Evolutionary conservation across 1,140 invertebrate genomes (phyloP), one percentile per base, ranked within the genome.

Genomic region (Papilio xuthus): DNA sequence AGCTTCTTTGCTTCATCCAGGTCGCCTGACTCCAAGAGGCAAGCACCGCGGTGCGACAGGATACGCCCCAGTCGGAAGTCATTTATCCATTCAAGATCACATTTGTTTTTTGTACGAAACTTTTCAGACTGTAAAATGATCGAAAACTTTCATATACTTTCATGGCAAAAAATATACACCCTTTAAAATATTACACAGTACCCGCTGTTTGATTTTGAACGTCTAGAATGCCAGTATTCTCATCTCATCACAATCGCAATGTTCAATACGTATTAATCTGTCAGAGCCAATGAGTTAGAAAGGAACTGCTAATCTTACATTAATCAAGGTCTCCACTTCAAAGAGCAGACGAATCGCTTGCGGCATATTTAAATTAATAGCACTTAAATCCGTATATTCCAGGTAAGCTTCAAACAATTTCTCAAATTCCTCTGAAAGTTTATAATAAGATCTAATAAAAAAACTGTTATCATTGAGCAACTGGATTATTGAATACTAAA

Each of bases 11-110:
- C 88, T 47, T 95, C 90, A 47, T 93, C 94, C 0, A 95, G 78
- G 44, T 95, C 94, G 0, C 93, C 92, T 20, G 94, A 95, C 79
- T 95, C 95, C 20, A 95, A 81, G 83, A 95, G 94, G 10, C 95
- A 94, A 10, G 84, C 88, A 10, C 90, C 89, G 32, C 89, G 82
- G 56, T 85, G 42, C 0, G 88, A 85, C 23, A 80, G 82, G n/a
- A 92, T 86, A 8, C 83, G 79, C 0, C 84, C 90, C 20, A 90
- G 77, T 7, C 82, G 77, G 42, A 83, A 90, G 28, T 89, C 83
- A 28, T 82, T 85, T n/a, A 87, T 81, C 90, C 90, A 92, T 15
- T 72, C 67, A 15, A 77, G 70, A 32, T 79, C 78, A 71, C 75
- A 79, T 8, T 56, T 70, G 10, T 78, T 67, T 20, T 63, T 70